Evolutionary conservation across 1,140 invertebrate species (phyloP), one percentile per base, ranked within the genome.

Genomic region (Bombus waltoni): DNA sequence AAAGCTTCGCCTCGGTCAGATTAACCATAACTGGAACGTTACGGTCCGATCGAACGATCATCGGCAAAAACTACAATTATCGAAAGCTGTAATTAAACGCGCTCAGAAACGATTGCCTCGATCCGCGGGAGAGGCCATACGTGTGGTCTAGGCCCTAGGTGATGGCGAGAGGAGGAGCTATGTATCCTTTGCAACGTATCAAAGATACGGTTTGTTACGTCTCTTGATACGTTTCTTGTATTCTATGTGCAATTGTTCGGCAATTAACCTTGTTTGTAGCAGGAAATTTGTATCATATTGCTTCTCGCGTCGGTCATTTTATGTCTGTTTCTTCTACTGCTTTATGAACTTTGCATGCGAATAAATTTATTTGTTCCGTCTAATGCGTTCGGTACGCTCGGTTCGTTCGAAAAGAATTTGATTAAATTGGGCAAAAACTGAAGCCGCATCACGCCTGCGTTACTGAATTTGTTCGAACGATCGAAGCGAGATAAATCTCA

Each of bases 41-140:
- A 28, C 73, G 77, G n/a, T 42, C 53, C 66, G 68, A 78, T 38
- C 57, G 74, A 68, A 35, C 70, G 35, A 75, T 62, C 62, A 62
- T 42, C 59, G 42, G 74, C 57, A 91, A 92, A 92, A 92, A 92
- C 73, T 73, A 78, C 90, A 92, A 92, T 92, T 92, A 91, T 84
- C 87, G 86, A 88, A 86, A 87, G 90, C 70, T 81, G 86, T 88
- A 92, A 92, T 92, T 92, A 91, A 92, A 91, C 87, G 88, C 87
- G 88, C 42, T 76, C 68, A 83, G 70, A 38, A 68, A 57, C 77
- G 74, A 62, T 85, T 15, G 25, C 25, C 18, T 15, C 25, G 32
- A 35, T 68, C 32, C 25, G 10, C 70, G 28, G 28, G 11, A 71
- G 28, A 40, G 40, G 10, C 25, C n/a, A n/a, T 40, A 70, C 38